phyloP scores from a whole-genome alignment of 2,113 vertebrate genomes.

The Megaleporinus macrocephalus region DNA sequence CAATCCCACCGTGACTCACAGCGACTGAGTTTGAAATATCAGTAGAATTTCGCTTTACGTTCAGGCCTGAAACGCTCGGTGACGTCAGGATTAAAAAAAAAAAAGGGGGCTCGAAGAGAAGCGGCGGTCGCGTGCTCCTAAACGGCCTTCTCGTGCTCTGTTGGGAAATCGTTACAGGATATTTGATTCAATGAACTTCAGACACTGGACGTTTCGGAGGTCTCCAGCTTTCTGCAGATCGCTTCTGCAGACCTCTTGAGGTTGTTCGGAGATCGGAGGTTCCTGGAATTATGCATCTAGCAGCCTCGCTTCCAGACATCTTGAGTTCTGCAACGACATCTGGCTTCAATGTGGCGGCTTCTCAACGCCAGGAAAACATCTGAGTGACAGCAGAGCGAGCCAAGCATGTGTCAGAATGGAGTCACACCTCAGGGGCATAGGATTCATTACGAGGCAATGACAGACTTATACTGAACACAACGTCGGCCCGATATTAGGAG shows the following conservation, averaged over 20 bases:
- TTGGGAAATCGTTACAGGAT: conserved; percentile 24
- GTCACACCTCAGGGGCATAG: not conserved
- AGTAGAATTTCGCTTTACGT: no score
- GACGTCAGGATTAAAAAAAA: no score
- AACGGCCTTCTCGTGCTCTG: not conserved
- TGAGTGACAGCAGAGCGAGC: not conserved
- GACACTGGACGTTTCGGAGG: not conserved
- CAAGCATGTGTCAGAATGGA: conserved; percentile 1
- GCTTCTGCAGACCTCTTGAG: conserved; percentile 30
- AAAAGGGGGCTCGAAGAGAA: no score
- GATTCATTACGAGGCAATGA: not conserved
- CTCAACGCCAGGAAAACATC: not conserved
- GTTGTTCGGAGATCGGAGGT: conserved; percentile 23
- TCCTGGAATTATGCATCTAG: conserved; percentile 31
- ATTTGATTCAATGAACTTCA: conserved; percentile 28
- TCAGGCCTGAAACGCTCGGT: no score
- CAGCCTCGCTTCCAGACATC: conserved; percentile 19
- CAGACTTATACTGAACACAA: not conserved
- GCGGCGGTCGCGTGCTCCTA: not conserved
- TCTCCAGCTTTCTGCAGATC: conserved; percentile 23
- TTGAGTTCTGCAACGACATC: conserved; percentile 1
- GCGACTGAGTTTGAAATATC: no score
- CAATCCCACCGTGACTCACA: no score
- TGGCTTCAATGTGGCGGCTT: conserved; percentile 4
- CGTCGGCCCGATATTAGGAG: not conserved